phyloP scores from a whole-genome alignment of 2,113 vertebrate genomes.

The Phalacrocorax carbo region DNA sequence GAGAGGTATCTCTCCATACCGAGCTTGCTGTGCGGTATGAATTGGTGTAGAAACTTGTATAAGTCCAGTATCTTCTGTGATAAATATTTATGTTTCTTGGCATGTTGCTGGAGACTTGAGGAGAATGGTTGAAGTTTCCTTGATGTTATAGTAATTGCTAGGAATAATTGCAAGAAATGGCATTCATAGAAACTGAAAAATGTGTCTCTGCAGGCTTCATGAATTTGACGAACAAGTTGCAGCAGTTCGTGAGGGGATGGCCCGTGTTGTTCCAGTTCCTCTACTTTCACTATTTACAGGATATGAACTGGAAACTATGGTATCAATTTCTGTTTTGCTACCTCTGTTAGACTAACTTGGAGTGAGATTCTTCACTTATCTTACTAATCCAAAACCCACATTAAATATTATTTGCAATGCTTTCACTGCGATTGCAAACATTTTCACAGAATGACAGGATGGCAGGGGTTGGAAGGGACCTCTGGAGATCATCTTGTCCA shows the following conservation, averaged over 20 bases:
- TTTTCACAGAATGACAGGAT: background rate
- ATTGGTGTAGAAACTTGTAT: background rate
- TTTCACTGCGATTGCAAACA: background rate
- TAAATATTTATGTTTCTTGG: background rate
- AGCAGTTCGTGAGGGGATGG: slow-evolving; percentile 97
- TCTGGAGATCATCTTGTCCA: no score
- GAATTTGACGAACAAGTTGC: slow-evolving; percentile 98
- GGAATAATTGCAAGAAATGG: background rate
- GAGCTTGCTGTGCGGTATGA: background rate
- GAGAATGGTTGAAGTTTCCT: background rate
- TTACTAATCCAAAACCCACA: background rate
- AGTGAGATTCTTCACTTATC: background rate
- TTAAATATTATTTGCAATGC: background rate
- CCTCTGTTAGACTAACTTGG: background rate
- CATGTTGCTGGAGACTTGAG: background rate
- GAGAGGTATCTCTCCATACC: background rate
- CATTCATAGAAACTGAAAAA: background rate
- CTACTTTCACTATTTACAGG: slow-evolving; percentile 96
- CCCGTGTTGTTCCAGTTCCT: slow-evolving; percentile 93
- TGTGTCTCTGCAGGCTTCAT: slow-evolving; percentile 82
- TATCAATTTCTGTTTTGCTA: slow-evolving; percentile 35
- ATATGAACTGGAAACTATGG: slow-evolving; percentile 98
- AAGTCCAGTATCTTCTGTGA: background rate
- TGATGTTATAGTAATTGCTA: background rate
- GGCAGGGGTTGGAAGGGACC: no score